Conservation (phyloP, 2,888 invertebrate species). For the Trichopoda pennipes region DNA sequence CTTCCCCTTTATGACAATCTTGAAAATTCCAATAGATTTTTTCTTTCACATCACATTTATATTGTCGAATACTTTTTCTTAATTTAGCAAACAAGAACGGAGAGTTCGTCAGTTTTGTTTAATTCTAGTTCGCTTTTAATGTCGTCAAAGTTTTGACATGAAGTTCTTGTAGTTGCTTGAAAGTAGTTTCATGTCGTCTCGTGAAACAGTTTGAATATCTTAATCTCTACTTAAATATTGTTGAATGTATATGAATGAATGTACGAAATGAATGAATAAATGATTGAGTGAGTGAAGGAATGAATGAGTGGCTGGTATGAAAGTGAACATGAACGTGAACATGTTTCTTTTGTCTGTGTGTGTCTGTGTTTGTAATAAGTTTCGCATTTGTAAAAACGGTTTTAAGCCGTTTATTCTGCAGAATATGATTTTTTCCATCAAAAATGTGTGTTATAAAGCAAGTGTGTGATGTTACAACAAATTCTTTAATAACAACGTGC, state of each 20-base stretch:
- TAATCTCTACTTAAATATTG: constrained; percentile 52
- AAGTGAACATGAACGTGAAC: not conserved
- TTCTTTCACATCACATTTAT: constrained; percentile 22
- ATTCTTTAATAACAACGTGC: not conserved
- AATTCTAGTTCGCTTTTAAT: constrained; percentile 67
- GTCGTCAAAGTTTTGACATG: constrained; percentile 78
- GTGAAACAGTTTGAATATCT: constrained; percentile 63
- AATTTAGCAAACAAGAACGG: constrained; percentile 25
- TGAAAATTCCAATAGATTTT: constrained; percentile 13
- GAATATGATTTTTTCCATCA: constrained; percentile 52
- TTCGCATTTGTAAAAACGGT: constrained; percentile 50
- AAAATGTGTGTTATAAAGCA: constrained; percentile 15
- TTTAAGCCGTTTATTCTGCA: constrained; percentile 23
- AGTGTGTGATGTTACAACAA: constrained; percentile 5
- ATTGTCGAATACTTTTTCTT: constrained; percentile 35
- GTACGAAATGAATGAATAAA: constrained; percentile 4
- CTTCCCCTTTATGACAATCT: constrained; percentile 14
- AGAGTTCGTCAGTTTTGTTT: constrained; percentile 60
- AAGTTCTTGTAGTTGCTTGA: constrained; percentile 74
- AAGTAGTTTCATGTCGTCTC: constrained; percentile 77
- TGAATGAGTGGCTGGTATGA: not conserved
- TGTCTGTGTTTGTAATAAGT: constrained; percentile 21
- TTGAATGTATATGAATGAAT: constrained; percentile 26
- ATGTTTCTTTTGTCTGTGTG: not conserved
- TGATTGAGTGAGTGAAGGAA: constrained; percentile 9